Conservation (phyloP, 1,140 invertebrate genomes). For the Diachasma alloeum region DNA sequence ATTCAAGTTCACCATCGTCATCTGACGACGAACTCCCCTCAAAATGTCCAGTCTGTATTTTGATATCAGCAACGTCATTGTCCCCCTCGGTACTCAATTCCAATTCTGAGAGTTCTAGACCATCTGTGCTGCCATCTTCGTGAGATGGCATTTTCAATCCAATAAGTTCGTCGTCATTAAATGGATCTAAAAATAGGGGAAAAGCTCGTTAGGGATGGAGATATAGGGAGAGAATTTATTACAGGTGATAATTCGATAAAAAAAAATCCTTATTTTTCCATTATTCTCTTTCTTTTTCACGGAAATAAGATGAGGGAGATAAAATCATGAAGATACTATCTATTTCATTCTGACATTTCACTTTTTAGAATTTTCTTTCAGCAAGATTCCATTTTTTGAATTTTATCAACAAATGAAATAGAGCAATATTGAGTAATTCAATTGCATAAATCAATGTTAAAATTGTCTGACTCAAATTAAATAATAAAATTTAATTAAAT, state of each 20-base stretch:
- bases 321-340: too few species aligned
- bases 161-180: constrained; percentile 56
- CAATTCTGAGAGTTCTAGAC: constrained; percentile 53
- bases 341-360: too few species aligned
- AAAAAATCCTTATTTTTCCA: too few species aligned
- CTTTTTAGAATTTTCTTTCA: too few species aligned
- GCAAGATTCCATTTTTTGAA: too few species aligned
- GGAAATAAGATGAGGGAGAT: too few species aligned
- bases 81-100: constrained; percentile 52
- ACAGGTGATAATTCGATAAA: background rate
- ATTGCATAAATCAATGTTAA: too few species aligned
- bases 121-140: constrained; percentile 57
- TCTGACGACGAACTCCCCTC: constrained; percentile 56
- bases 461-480: too few species aligned
- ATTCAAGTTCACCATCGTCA: constrained; percentile 51
- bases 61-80: constrained; percentile 51
- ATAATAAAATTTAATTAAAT: too few species aligned
- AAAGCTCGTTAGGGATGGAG: background rate
- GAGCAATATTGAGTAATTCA: too few species aligned
- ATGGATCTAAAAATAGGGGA: constrained; percentile 43
- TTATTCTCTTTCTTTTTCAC: too few species aligned
- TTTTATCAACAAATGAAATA: too few species aligned
- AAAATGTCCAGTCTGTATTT: constrained; percentile 56
- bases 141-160: constrained; percentile 60
- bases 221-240: background rate